phyloP scores from a whole-genome alignment of 2,797 vertebrate species.

The Threskiornis aethiopicus region DNA sequence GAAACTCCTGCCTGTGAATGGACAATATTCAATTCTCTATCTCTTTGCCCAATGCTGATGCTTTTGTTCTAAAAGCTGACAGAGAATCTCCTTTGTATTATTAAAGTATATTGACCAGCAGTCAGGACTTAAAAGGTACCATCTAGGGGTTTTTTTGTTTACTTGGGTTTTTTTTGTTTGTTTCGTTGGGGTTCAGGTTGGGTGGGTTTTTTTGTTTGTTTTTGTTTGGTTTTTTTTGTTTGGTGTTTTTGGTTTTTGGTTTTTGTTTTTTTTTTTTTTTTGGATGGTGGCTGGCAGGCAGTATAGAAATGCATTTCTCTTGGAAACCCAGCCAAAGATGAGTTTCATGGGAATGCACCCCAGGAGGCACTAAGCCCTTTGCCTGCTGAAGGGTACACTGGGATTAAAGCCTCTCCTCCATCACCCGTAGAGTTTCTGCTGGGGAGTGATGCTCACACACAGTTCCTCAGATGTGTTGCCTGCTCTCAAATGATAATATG shows the following conservation, averaged over 20 bases:
- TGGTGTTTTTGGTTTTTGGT: background rate
- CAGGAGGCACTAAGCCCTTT: background rate
- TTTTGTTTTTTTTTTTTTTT: background rate
- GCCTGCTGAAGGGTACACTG: background rate
- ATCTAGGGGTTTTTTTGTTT: background rate
- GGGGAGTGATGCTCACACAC: background rate
- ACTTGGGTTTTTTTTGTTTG: too few species aligned
- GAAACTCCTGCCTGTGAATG: background rate
- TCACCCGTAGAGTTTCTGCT: background rate
- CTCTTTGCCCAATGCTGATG: background rate
- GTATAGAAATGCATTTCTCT: background rate
- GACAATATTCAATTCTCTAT: background rate
- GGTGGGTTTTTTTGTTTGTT: too few species aligned
- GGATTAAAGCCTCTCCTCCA: background rate
- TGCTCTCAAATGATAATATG: background rate
- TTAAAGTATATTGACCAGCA: background rate
- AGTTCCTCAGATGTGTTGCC: background rate
- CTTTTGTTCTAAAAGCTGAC: background rate
- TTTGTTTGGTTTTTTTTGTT: background rate
- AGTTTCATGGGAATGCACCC: background rate
- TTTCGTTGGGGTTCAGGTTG: too few species aligned
- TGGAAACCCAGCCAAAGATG: background rate
- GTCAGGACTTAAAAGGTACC: background rate
- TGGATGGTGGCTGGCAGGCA: too few species aligned
- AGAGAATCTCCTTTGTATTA: background rate